These are phyloP conservation scores for Vespertilio murinus DNA, from an alignment of 2,797 vertebrate genomes.

Conservation along the genomic window DNA sequence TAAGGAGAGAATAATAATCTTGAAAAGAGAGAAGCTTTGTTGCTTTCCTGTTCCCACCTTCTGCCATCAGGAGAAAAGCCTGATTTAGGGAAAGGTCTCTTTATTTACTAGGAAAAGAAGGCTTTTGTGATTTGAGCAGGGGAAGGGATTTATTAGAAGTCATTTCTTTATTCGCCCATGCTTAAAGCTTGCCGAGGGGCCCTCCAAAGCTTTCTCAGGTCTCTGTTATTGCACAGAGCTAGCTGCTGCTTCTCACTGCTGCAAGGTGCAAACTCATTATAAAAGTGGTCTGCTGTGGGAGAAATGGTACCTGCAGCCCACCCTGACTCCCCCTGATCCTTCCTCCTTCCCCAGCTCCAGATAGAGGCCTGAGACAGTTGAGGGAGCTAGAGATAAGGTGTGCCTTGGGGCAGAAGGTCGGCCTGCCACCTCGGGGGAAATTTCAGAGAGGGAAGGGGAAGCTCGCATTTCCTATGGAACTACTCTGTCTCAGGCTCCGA, in stretches of 20 bases:
- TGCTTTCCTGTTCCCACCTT: conserved; percentile 33
- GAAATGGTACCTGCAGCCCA: neutral
- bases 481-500: neutral
- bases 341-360: neutral
- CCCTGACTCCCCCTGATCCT: neutral
- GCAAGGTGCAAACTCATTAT: neutral
- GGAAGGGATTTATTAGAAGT: neutral
- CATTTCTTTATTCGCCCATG: neutral
- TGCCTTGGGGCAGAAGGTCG: neutral
- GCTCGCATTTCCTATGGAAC: neutral
- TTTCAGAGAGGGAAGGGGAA: neutral
- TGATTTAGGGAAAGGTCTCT: neutral
- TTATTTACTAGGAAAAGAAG: conserved; percentile 8
- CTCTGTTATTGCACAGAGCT: neutral
- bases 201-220: neutral
- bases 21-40: neutral
- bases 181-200: neutral
- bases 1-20: neutral
- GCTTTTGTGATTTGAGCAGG: neutral
- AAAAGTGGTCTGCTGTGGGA: neutral
- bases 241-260: neutral
- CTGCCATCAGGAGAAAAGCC: conserved; percentile 11
- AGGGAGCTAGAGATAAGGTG: neutral
- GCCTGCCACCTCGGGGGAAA: too few relatives aligned
- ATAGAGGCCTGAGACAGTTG: neutral